A percentile compares a stretch with the other conserved stretches of the same genome.
phyloP scores from a whole-genome alignment of 1,140 invertebrate genomes.

The Drosophila simulans region DNA sequence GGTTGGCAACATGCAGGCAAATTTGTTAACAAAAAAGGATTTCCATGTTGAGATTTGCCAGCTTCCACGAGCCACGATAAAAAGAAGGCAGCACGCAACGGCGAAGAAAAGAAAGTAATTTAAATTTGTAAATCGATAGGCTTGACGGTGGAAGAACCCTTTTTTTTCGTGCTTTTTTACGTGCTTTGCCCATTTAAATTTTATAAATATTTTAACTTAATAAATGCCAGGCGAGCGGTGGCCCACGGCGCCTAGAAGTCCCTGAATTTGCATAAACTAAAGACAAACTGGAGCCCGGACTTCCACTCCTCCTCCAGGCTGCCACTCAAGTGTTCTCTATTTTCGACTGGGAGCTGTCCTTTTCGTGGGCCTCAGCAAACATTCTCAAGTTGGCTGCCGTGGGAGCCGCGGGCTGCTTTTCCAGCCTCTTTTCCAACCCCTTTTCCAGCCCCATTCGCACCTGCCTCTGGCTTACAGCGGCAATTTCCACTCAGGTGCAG shows the following conservation, averaged over 20 bases:
- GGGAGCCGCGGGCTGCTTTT: slow-evolving; percentile 27
- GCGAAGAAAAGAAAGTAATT: slow-evolving; percentile 65
- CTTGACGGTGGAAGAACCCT: slow-evolving; percentile 19
- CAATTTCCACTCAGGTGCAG: slow-evolving; percentile 35
- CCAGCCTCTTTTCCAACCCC: slow-evolving; percentile 12
- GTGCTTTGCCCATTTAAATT: slow-evolving; percentile 56
- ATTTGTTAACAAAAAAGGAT: slow-evolving; percentile 65
- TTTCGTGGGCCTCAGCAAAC: slow-evolving; percentile 50
- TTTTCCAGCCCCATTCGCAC: slow-evolving; percentile 17
- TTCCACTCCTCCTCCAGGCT: slow-evolving; percentile 21
- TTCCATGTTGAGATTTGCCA: slow-evolving; percentile 55
- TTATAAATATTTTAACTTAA: slow-evolving; percentile 78
- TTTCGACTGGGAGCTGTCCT: slow-evolving; percentile 42
- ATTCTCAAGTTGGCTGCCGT: slow-evolving; percentile 36
- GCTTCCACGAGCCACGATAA: slow-evolving; percentile 6
- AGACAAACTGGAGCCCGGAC: slow-evolving; percentile 6
- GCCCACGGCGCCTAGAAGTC: slow-evolving; percentile 51
- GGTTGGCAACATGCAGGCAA: slow-evolving; percentile 25
- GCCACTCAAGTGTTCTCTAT: slow-evolving; percentile 42
- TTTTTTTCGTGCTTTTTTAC: slow-evolving; percentile 4
- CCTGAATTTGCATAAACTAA: slow-evolving; percentile 70
- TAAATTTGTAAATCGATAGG: slow-evolving; percentile 71
- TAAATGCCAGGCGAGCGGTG: slow-evolving; percentile 61
- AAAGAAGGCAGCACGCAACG: neutral
- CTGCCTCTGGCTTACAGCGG: slow-evolving; percentile 17